Percentiles rank a stretch among this genome's conserved stretches.
phyloP scores from a whole-genome alignment of 2,113 vertebrate species.

The Meleagris gallopavo region DNA sequence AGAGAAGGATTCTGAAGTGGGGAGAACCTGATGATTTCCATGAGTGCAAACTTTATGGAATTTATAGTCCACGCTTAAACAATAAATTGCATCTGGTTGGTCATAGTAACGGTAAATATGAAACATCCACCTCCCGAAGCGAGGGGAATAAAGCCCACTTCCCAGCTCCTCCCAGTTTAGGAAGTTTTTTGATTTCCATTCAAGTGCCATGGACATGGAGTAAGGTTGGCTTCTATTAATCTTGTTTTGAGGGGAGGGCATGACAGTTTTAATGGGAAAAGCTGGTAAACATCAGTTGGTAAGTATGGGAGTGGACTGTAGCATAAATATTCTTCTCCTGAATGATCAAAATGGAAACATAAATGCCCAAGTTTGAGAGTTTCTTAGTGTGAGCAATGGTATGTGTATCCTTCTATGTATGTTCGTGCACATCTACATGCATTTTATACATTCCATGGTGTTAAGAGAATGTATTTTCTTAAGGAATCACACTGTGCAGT shows the following conservation, averaged over 20 bases:
- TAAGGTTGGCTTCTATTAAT: constrained; percentile 80
- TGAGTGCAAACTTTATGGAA: background rate
- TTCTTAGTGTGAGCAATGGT: constrained; percentile 53
- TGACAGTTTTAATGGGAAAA: constrained; percentile 81
- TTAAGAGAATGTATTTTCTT: constrained; percentile 55
- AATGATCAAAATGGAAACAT: constrained; percentile 55
- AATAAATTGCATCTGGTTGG: constrained; percentile 57
- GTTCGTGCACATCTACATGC: constrained; percentile 19
- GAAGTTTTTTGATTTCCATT: constrained; percentile 66
- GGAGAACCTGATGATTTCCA: constrained; percentile 1
- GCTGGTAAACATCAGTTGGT: constrained; percentile 80
- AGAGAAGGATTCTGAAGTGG: constrained; percentile 8
- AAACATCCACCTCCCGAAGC: constrained; percentile 14
- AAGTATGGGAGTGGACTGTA: constrained; percentile 75
- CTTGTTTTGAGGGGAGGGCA: constrained; percentile 67
- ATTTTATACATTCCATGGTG: constrained; percentile 32
- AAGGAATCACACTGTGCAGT: constrained; percentile 37
- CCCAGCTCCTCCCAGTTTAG: constrained; percentile 52
- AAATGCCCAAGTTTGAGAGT: constrained; percentile 44
- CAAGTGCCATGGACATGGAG: constrained; percentile 77
- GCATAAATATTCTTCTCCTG: constrained; percentile 77
- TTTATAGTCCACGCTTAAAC: constrained; percentile 32
- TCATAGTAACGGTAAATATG: constrained; percentile 41
- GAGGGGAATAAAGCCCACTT: constrained; percentile 32
- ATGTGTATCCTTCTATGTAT: constrained; percentile 39